Evolutionary conservation across 2,888 invertebrate species (phyloP).

Genomic region (Vanessa cardui): DNA sequence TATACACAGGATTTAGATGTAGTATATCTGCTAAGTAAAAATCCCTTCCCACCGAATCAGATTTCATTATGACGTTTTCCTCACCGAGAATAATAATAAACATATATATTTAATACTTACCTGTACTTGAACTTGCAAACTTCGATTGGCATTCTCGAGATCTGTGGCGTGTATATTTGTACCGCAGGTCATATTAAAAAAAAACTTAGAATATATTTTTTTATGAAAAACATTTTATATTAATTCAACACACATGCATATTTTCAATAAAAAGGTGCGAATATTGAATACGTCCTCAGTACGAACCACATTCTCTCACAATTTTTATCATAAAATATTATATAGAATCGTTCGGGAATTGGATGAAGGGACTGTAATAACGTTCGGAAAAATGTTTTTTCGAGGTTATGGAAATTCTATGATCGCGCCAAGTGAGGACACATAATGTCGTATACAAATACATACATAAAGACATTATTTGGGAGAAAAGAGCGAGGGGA

Average conservation of each 20-base stretch:
- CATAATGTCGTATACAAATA: constrained; percentile 32
- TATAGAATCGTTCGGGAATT: constrained; percentile 31
- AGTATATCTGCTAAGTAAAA: too few relatives aligned
- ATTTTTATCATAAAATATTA: constrained; percentile 23
- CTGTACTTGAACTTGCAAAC: too few relatives aligned
- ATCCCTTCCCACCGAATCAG: too few relatives aligned
- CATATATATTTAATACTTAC: too few relatives aligned
- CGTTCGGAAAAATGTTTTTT: constrained; percentile 38
- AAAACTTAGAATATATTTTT: too few relatives aligned
- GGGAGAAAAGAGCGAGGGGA: constrained; percentile 10
- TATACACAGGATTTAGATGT: too few relatives aligned
- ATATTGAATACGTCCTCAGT: not conserved
- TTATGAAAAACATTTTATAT: too few relatives aligned
- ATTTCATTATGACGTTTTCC: too few relatives aligned
- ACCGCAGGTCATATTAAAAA: too few relatives aligned
- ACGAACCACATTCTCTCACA: constrained; percentile 15
- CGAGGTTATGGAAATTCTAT: constrained; percentile 42
- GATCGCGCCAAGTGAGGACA: constrained; percentile 39
- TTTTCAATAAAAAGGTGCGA: constrained; percentile 1
- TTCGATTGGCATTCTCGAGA: too few relatives aligned
- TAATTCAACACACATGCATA: not conserved
- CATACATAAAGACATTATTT: constrained; percentile 24
- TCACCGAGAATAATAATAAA: too few relatives aligned
- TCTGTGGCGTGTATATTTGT: too few relatives aligned
- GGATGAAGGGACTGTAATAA: constrained; percentile 36